Base-by-base conservation (phyloP, 2,888 invertebrate genomes). In the Lochmaea crataegi region DNA sequence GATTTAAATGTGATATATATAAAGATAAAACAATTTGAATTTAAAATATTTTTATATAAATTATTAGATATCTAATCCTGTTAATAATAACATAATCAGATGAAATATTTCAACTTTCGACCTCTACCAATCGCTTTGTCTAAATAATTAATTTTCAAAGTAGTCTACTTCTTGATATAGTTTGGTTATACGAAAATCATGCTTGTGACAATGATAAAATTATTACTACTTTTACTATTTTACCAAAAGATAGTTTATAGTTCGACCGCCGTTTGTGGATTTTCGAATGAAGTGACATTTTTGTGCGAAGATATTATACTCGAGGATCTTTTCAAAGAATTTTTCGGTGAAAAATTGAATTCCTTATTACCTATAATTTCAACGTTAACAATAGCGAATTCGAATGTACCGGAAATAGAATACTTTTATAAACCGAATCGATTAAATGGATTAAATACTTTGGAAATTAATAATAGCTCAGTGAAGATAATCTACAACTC, bases 241-340 rank as follows among this genome's bases (percentile, higher is more conserved):
- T 45, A 12, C 5, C 14, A 12, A 5, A 45, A 45, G 14, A 5
- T 45, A 45, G 5, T 45, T 45, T 14, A 14, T 14, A 45, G 45
- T 45, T 12, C 45, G 14, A 14, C 14, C 14, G 14, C 3, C 14
- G 14, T 12, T 45, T 45, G 45, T 45, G 14, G 14, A 45, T 45
- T 45, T 14, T 0, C 11, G 0, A 5, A 45, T 2, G 1, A 45
- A 14, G 45, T 45, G 45, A 12, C 14, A 18, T 61, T 68, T 38
- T 68, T 51, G 0, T 68, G 68, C 38, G 38, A 68, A 60, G 16
- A 32, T 32, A 68, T 38, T 14, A 18, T 16, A 32, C n/a, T 68
- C n/a, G 45, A 32, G 2, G 68, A 61, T 51, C 9, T 68, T 22
- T 68, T 61, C 68, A 68, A 61, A 48, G 61, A 68, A 12, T 68